phyloP scores from a whole-genome alignment of 2,888 invertebrate species.

The Macrostomum cliftonense region DNA sequence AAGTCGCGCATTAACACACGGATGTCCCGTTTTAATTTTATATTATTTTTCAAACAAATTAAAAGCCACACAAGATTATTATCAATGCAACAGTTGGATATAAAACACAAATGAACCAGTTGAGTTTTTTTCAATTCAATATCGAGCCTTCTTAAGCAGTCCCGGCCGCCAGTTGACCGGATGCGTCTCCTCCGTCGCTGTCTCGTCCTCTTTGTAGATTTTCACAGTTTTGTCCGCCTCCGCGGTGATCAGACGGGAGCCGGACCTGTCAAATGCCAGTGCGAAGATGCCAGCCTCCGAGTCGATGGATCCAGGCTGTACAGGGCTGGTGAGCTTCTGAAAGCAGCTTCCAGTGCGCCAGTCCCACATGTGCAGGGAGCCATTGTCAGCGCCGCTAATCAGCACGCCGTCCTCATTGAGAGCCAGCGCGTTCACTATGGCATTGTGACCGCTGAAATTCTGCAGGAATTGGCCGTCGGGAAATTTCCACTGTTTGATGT shows the following conservation, averaged over 20 bases:
- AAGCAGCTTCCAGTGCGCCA: conserved; percentile 98
- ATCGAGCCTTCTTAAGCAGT: conserved; percentile 72
- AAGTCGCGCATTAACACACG: too few relatives aligned
- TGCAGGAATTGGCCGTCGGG: conserved; percentile 92
- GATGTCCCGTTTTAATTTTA: too few relatives aligned
- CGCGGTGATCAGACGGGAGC: conserved; percentile 74
- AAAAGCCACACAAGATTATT: too few relatives aligned
- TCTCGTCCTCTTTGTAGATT: conserved; percentile 88
- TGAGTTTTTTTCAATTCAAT: too few relatives aligned
- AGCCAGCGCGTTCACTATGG: conserved; percentile 86
- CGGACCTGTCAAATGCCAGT: conserved; percentile 81
- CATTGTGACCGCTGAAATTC: conserved; percentile 84
- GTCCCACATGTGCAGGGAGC: conserved; percentile 90
- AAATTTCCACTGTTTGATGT: conserved; percentile 96
- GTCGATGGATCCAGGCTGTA: conserved; percentile 97
- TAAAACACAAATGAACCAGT: too few relatives aligned
- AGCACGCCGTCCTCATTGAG: conserved; percentile 82
- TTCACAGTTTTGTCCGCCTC: conserved; percentile 99
- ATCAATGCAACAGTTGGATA: too few relatives aligned
- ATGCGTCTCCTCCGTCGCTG: conserved; percentile 83
- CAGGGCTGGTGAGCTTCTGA: conserved; percentile 49
- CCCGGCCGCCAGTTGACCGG: conserved; percentile 95
- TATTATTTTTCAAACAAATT: too few relatives aligned
- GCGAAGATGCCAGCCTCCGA: conserved; percentile 94
- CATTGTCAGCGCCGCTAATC: conserved; percentile 91